A percentile compares a stretch with the other conserved stretches of the same genome.
These are phyloP conservation scores for Sander lucioperca DNA, from an alignment of 2,113 vertebrate genomes.

Conservation along the genomic window DNA sequence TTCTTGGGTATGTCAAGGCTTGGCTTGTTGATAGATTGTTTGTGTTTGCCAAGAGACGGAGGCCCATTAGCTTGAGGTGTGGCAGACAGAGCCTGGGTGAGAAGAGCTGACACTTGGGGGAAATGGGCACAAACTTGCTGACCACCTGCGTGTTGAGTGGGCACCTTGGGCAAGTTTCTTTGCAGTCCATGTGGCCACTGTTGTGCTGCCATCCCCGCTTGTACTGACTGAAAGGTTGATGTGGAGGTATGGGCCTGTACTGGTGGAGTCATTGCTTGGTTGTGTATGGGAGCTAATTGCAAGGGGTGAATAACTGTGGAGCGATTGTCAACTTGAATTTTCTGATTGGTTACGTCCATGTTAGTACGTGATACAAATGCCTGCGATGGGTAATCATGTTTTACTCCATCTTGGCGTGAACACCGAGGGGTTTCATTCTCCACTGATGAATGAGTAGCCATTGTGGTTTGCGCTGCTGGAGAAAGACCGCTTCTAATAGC, in stretches of 20 bases:
- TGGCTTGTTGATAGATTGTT: constrained; percentile 46
- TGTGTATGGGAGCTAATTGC: constrained; percentile 29
- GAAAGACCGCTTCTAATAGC: neutral
- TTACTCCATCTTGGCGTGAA: constrained; percentile 17
- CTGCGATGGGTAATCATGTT: constrained; percentile 19
- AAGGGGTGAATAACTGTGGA: constrained; percentile 46
- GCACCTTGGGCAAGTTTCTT: neutral
- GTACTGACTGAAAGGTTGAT: constrained; percentile 5
- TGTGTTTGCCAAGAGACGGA: constrained; percentile 41
- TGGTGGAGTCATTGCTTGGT: neutral
- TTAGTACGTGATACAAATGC: constrained; percentile 24
- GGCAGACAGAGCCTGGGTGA: constrained; percentile 16
- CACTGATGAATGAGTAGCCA: neutral
- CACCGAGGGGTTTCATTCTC: neutral
- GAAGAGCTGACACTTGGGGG: constrained; percentile 5
- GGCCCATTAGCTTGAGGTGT: neutral
- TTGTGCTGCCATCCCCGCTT: constrained; percentile 10
- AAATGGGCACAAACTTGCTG: constrained; percentile 14
- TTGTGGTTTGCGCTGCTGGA: neutral
- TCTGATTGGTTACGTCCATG: neutral
- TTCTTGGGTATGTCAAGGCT: constrained; percentile 77
- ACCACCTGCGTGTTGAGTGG: constrained; percentile 11
- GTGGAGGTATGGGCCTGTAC: constrained; percentile 12
- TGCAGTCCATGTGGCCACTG: constrained; percentile 46
- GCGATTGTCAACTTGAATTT: constrained; percentile 30